Evolutionary conservation across 53 echinoderm and acorn worm genomes (phyloP).

Genomic region (Holothuria scabra): DNA sequence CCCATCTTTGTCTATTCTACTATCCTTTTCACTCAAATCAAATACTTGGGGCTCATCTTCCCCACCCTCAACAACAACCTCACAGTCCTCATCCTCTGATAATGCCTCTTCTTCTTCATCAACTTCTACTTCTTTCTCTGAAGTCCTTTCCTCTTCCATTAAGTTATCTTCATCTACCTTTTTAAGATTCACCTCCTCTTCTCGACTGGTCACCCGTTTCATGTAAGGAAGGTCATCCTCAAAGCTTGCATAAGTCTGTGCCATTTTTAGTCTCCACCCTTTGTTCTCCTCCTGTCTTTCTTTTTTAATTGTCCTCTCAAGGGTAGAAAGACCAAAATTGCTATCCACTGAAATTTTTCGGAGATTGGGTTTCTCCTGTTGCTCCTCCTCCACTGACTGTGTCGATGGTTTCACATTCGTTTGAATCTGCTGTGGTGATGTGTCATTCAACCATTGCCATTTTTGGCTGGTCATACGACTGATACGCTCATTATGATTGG

Average conservation of each 20-base stretch:
- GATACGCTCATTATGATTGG: constrained; percentile 63
- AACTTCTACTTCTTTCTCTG: not conserved
- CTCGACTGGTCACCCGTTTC: constrained; percentile 6
- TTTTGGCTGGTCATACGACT: constrained; percentile 70
- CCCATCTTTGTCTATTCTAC: not conserved
- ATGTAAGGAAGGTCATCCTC: constrained; percentile 67
- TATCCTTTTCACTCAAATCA: no score
- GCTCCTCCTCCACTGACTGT: constrained; percentile 58
- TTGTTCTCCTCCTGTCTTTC: constrained; percentile 50
- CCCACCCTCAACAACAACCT: not conserved
- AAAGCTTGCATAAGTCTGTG: constrained; percentile 67
- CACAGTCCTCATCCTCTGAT: not conserved
- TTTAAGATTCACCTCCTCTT: constrained; percentile 31
- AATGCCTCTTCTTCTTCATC: not conserved
- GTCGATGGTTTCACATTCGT: constrained; percentile 66
- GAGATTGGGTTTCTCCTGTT: constrained; percentile 48
- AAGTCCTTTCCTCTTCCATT: not conserved
- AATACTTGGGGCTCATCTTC: constrained; percentile 1
- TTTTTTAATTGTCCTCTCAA: constrained; percentile 56
- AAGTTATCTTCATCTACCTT: not conserved
- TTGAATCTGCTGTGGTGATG: constrained; percentile 70
- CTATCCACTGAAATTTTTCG: constrained; percentile 8
- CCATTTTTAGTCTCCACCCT: constrained; percentile 59
- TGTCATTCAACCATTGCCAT: constrained; percentile 74
- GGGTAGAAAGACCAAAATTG: constrained; percentile 49